Conservation (phyloP, 1,140 invertebrate genomes). For the Dendrolimus punctatus region DNA sequence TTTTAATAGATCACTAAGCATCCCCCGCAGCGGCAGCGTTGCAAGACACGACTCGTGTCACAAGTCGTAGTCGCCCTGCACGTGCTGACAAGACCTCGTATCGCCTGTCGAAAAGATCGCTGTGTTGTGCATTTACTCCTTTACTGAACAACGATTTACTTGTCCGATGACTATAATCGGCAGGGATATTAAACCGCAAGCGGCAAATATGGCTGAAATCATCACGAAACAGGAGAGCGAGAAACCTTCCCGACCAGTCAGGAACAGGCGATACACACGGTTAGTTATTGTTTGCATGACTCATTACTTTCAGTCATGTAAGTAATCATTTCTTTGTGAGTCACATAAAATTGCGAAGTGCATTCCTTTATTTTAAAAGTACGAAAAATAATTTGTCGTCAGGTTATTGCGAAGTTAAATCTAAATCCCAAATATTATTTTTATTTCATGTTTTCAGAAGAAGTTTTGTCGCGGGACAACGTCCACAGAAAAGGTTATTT, state of each 20-base stretch:
- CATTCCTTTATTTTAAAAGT: slow-evolving; percentile 16
- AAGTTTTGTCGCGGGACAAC: slow-evolving; percentile 71
- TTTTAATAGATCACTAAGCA: slow-evolving; percentile 67
- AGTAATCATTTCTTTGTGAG: slow-evolving; percentile 57
- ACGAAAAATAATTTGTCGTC: background rate
- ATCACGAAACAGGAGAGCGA: slow-evolving; percentile 41
- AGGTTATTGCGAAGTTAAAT: background rate
- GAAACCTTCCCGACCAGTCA: slow-evolving; percentile 69
- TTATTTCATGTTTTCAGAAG: slow-evolving; percentile 50
- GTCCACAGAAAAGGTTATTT: slow-evolving; percentile 79
- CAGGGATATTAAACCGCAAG: slow-evolving; percentile 32
- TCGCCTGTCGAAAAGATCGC: slow-evolving; percentile 8
- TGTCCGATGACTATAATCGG: slow-evolving; percentile 55
- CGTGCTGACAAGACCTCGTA: slow-evolving; percentile 32
- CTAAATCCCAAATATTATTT: slow-evolving; percentile 4
- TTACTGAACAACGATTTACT: background rate
- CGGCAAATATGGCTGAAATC: slow-evolving; percentile 36
- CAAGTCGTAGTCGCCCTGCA: slow-evolving; percentile 52
- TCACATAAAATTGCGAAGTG: slow-evolving; percentile 31
- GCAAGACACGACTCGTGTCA: slow-evolving; percentile 53
- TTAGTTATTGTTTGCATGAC: slow-evolving; percentile 47
- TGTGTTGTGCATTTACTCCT: slow-evolving; percentile 5
- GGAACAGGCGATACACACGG: slow-evolving; percentile 74
- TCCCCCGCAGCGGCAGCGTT: slow-evolving; percentile 58
- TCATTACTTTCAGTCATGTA: slow-evolving; percentile 46